A percentile compares a stretch with the other conserved stretches of the same genome.
Conservation (phyloP, 2,888 invertebrate genomes). For the Malthinus seriepunctatus region DNA sequence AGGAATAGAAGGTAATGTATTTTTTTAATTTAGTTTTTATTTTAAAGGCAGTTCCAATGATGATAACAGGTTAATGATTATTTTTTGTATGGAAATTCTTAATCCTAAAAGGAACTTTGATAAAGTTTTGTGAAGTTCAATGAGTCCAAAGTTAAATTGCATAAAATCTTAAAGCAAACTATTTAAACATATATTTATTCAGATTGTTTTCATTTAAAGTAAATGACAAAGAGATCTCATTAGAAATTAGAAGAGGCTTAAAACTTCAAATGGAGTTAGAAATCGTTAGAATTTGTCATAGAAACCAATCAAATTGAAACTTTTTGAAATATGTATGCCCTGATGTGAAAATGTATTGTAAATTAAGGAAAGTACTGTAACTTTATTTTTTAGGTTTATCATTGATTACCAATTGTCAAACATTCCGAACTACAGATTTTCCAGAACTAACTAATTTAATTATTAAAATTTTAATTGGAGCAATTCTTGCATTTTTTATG, state of each 20-base stretch:
- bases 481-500: constrained; percentile 89
- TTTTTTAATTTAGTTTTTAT: background rate
- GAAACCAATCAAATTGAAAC: too few species aligned
- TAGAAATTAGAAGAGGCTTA: background rate
- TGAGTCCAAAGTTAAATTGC: too few species aligned
- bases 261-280: background rate
- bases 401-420: constrained; percentile 55
- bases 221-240: background rate
- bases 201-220: background rate
- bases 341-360: too few species aligned
- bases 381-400: constrained; percentile 52
- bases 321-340: too few species aligned
- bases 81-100: background rate
- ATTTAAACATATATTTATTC: too few species aligned
- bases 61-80: background rate
- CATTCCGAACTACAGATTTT: constrained; percentile 55
- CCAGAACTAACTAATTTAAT: constrained; percentile 40
- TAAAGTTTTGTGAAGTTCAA: too few species aligned
- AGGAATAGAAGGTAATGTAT: constrained; percentile 81
- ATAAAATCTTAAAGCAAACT: too few species aligned
- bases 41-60: background rate
- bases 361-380: background rate
- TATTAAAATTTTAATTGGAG: constrained; percentile 73
- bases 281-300: too few species aligned
- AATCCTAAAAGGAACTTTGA: too few species aligned